Evolutionary conservation across 1,140 invertebrate genomes (phyloP).

Genomic region (Drosophila biarmipes): DNA sequence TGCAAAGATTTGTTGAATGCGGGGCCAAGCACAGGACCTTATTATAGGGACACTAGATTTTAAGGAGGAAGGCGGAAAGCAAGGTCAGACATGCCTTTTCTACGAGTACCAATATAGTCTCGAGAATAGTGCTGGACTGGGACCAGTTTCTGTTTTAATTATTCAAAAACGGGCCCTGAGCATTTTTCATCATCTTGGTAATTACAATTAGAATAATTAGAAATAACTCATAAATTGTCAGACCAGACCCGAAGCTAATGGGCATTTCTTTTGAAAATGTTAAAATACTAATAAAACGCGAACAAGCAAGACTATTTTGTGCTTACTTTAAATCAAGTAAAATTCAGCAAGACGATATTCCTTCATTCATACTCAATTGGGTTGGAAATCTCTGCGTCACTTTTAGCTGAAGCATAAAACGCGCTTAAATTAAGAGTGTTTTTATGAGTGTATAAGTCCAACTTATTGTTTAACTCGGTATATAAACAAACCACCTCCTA

Average conservation of each 20-base stretch:
- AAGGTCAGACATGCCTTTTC: neutral
- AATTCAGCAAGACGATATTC: too few relatives aligned
- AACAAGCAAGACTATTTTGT: neutral
- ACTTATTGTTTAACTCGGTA: too few relatives aligned
- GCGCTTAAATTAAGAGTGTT: too few relatives aligned
- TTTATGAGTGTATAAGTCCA: too few relatives aligned
- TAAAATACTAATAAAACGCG: neutral
- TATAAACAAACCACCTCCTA: too few relatives aligned
- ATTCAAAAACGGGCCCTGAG: slow-evolving; percentile 21
- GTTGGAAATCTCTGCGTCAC: too few relatives aligned
- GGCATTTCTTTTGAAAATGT: neutral
- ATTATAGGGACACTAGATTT: neutral
- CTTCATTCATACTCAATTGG: too few relatives aligned
- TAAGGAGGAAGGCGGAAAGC: neutral
- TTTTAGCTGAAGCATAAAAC: too few relatives aligned
- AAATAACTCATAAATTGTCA: slow-evolving; percentile 19
- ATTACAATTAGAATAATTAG: slow-evolving; percentile 44
- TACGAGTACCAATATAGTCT: slow-evolving; percentile 3
- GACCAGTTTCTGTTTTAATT: slow-evolving; percentile 44
- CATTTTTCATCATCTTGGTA: slow-evolving; percentile 49
- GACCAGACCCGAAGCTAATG: neutral
- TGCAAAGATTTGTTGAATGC: slow-evolving; percentile 16
- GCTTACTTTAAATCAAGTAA: neutral
- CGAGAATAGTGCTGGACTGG: neutral
- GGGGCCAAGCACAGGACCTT: neutral